Percentiles rank a stretch among this genome's conserved stretches.
phyloP scores from a whole-genome alignment of 2,113 vertebrate genomes.

The Neogobius melanostomus region DNA sequence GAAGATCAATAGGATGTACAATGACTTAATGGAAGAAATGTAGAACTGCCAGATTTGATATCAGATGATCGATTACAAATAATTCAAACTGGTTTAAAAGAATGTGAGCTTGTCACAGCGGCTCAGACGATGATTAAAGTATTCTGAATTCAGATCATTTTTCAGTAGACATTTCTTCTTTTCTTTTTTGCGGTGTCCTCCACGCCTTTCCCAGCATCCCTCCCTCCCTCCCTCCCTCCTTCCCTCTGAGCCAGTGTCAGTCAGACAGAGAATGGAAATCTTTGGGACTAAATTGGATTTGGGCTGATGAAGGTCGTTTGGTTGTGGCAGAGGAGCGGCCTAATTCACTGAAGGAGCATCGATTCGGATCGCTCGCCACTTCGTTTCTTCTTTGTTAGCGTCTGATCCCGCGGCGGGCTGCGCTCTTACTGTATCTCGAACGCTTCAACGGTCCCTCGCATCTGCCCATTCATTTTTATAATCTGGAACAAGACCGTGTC shows the following conservation, averaged over 20 bases:
- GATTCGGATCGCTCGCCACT: slow-evolving; percentile 49
- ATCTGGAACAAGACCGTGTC: background rate
- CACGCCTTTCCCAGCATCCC: background rate
- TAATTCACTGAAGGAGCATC: slow-evolving; percentile 59
- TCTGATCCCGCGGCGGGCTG: slow-evolving; percentile 32
- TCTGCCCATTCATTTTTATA: background rate
- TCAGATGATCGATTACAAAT: no score
- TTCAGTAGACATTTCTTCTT: no score
- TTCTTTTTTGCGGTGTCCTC: background rate
- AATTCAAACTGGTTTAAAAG: background rate
- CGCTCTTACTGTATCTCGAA: slow-evolving; percentile 30
- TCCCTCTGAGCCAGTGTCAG: slow-evolving; percentile 45
- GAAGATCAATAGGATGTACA: background rate
- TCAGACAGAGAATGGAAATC: slow-evolving; percentile 65
- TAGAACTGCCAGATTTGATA: no score
- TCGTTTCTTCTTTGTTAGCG: slow-evolving; percentile 37
- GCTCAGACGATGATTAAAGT: background rate
- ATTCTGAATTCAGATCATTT: background rate
- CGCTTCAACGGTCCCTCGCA: background rate
- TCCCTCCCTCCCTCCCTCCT: background rate
- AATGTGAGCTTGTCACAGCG: background rate
- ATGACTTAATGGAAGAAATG: no score
- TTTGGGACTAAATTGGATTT: slow-evolving; percentile 64
- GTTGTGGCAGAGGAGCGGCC: slow-evolving; percentile 38
- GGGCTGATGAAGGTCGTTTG: slow-evolving; percentile 62